phyloP scores from a whole-genome alignment of 1,140 invertebrate species.

The Hyles vespertilio region DNA sequence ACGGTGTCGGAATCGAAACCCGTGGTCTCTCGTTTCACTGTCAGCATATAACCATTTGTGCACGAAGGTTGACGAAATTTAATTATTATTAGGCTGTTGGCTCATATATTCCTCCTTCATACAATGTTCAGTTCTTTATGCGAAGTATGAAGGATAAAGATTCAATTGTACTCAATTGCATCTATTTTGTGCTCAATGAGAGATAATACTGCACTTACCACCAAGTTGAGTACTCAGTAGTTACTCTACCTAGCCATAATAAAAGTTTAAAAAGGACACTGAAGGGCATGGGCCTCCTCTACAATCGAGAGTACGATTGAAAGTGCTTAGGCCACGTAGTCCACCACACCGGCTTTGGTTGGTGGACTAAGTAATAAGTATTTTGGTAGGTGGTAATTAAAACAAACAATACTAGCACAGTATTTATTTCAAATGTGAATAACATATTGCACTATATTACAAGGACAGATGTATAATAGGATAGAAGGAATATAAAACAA shows the following conservation, averaged over 20 bases:
- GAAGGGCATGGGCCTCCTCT: too few species aligned
- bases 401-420: constrained; percentile 26
- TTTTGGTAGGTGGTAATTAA: constrained; percentile 6
- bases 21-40: too few species aligned
- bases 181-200: background rate
- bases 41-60: too few species aligned
- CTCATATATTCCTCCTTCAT: background rate
- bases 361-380: background rate
- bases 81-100: too few species aligned
- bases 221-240: background rate
- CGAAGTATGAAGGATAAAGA: too few species aligned
- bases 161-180: background rate
- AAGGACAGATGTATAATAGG: constrained; percentile 35
- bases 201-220: background rate
- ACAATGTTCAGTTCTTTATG: background rate
- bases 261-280: background rate
- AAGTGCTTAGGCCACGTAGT: too few species aligned
- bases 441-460: constrained; percentile 36
- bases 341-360: too few species aligned
- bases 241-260: background rate
- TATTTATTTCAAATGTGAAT: constrained; percentile 42
- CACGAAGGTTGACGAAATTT: too few species aligned
- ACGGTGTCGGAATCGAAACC: too few species aligned
- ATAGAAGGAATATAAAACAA: constrained; percentile 39
- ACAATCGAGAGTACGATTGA: too few species aligned